Base-by-base conservation (phyloP, 2,797 vertebrate genomes). In the Liparis tanakae region DNA sequence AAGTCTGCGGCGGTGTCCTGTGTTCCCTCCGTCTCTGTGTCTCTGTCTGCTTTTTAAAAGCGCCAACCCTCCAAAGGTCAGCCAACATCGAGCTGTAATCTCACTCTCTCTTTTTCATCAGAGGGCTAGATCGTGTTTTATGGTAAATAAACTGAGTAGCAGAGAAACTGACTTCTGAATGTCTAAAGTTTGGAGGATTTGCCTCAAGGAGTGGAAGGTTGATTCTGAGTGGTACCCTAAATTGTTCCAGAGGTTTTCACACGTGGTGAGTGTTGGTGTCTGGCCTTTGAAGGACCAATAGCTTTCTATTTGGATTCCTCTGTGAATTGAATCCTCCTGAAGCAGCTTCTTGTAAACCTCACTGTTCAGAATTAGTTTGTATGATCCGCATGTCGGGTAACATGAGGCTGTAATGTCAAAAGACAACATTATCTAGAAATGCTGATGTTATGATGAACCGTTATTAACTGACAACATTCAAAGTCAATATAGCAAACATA, bases 261-360 rank as follows among this genome's bases (percentile, higher is more conserved):
- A 78, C 74, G 65, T 51, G 55, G 81, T 88, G 83, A 86, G 82
- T 88, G 83, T 87, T 89, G 80, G 75, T 78, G 85, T 89, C 87
- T 88, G 85, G 81, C 75, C 69, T 85, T 76, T 76, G 67, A 80
- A 77, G 81, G 79, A 72, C 74, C 81, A 83, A 79, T 48, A 81
- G 63, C 58, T 61, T 78, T 71, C 7, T 30, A 15, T 30, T 14
- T 56, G 80, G 82, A 82, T 75, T 86, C 79, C 72, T 86, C 82
- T 70, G 68, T 70, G 80, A 67, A 67, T 79, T 44, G 76, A 79
- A 72, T 79, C 72, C 84, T 88, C 83, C 80, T 70, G 70, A 30
- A 48, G 57, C 61, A 72, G 78, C 74, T 79, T 61, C 36, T 55
- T 65, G 41, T 59, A 34, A 57, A 65, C 12, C 4, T 70, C 39